Base-by-base conservation (phyloP, 2,113 vertebrate genomes). In the Chaetops frenatus region DNA sequence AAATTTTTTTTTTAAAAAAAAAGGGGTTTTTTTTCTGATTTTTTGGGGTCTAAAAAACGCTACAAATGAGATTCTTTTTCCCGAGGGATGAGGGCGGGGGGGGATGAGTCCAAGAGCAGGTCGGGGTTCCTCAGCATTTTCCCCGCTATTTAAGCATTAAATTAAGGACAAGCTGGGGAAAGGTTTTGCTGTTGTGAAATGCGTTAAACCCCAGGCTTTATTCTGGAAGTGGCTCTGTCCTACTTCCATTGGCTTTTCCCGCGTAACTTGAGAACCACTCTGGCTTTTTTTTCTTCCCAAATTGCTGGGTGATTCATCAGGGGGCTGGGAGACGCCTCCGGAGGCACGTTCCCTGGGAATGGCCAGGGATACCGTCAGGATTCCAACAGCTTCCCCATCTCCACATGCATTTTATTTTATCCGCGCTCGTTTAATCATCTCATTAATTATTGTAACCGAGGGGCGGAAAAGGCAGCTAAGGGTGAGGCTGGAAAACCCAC, bases 121-220 rank as follows among this genome's bases (percentile, higher is more conserved):
- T 92, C 70, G 69, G 71, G 62, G 58, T 69, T 58, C n/a, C 45
- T 6, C 51, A 67, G 58, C 60, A 35, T n/a, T 36, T 40, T 11
- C 28, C 27, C 22, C 4, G 7, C 9, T 8, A 12, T 77, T 94
- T 69, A 77, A 60, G 88, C 77, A 64, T 91, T 77, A 91, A 88
- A 88, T 88, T 58, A 91, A 71, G 94, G 87, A 81, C 69, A 79
- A 94, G 89, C 57, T 93, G 93, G 51, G 90, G 81, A 84, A 91
- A 84, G 88, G 33, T 94, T 86, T 96, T 64, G 90, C 92, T 92
- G 88, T 96, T 96, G 96, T 79, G 93, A 97, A 97, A 95, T 1
- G 67, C 35, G 67, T 94, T 95, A n/a, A 92, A 88, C 88, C 78
- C 82, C 89, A 45, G 86, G 19, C 81, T 81, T 64, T 50, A 56